Conservation (phyloP, 2,797 vertebrate species). For the Perodicticus potto region DNA sequence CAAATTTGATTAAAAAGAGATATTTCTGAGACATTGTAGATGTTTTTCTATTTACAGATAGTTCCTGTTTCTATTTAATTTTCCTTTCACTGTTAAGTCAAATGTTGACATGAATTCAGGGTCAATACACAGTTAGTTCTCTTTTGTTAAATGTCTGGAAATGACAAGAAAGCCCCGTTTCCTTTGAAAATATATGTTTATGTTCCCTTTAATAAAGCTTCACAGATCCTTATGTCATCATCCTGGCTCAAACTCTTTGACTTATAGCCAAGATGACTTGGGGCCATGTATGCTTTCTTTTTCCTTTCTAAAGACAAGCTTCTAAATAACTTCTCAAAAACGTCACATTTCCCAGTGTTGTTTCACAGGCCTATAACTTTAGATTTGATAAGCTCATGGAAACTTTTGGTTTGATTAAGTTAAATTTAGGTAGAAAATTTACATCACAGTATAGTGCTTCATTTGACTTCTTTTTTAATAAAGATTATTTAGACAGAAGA, state of each 20-base stretch:
- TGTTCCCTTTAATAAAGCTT: slow-evolving; percentile 16
- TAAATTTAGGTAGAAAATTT: slow-evolving; percentile 43
- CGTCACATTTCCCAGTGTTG: not conserved
- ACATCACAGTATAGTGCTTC: not conserved
- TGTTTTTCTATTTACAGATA: not conserved
- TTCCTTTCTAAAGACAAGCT: slow-evolving; percentile 38
- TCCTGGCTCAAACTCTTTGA: not conserved
- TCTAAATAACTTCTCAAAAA: slow-evolving; percentile 30
- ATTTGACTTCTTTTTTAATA: slow-evolving; percentile 37
- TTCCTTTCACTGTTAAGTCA: slow-evolving; percentile 18
- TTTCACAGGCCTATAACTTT: not conserved
- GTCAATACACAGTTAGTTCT: not conserved
- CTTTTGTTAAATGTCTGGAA: slow-evolving; percentile 53
- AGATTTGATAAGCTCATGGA: slow-evolving; percentile 40
- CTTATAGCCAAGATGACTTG: not conserved
- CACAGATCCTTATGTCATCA: not conserved
- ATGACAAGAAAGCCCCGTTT: slow-evolving; percentile 43
- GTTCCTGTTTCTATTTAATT: slow-evolving; percentile 35
- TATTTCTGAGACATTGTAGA: not conserved
- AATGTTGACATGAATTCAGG: slow-evolving; percentile 3
- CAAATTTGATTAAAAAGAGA: not conserved
- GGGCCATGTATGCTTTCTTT: not conserved
- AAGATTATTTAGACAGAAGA: slow-evolving; percentile 55
- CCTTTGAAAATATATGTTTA: not conserved
- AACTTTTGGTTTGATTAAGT: slow-evolving; percentile 22